Base-by-base conservation (phyloP, 2,113 vertebrate genomes). In the Nanger granti region DNA sequence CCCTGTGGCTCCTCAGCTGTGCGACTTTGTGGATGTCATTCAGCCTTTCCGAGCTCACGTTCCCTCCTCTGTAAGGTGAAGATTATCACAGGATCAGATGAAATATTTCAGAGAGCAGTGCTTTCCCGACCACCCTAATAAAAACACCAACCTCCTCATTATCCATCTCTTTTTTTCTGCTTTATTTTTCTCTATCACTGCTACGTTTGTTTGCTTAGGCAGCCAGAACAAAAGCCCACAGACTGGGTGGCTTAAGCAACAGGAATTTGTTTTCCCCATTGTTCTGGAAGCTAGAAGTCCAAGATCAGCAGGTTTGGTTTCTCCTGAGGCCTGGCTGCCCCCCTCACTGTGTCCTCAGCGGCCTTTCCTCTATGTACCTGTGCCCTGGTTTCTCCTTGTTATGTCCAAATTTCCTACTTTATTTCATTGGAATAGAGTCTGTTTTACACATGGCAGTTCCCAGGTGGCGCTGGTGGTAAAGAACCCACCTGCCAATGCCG, bases 311-410 rank as follows among this genome's bases (percentile, higher is more conserved):
- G 17, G 6, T 7, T 15, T 9, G 64, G 24, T 13, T 83, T 79
- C 73, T 54, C 57, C 62, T 31, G 31, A 60, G 24, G 55, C n/a
- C 57, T 54, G 73, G 54, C 31, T 55, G 41, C 94, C 1, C 0
- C 12, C 17, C 26, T 54, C 4, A 4, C 9, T 13, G 57, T 8
- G 6, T 18, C 55, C 49, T 24, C 79, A 64, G 0, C 0, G 13
- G 34, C 34, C 34, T 54, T 86, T 66, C 52, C 66, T 92, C 59
- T 12, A 22, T 4, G 26, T 8, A 6, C 8, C 0, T 3, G 37
- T 3, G 13, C 6, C 34, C 4, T 17, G 34, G 34, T n/a, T 24
- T 79, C 60, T 90, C 34, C 24, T 37, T n/a, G 6, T 31, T 31
- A 7, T 34, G 41, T 60, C 47, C 76, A 44, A 24, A 73, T 41